Conservation (phyloP, 2,113 vertebrate species). For the Mobula hypostoma region DNA sequence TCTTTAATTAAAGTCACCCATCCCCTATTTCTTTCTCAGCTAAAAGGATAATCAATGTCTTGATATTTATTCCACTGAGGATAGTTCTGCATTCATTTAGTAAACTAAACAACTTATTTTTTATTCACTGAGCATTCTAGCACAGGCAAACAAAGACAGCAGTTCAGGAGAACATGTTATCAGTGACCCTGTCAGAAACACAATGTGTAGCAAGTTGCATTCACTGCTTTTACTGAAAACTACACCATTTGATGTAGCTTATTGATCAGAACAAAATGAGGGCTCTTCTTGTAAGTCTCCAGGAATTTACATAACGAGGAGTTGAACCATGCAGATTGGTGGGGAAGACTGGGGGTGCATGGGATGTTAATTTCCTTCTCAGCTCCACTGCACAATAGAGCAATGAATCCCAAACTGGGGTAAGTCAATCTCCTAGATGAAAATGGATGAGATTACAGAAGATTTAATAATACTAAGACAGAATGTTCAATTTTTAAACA, state of each 20-base stretch:
- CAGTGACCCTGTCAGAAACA: neutral
- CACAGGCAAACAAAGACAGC: neutral
- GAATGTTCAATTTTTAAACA: too few species aligned
- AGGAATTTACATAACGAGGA: neutral
- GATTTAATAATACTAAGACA: too few species aligned
- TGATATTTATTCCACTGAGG: neutral
- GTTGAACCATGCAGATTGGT: neutral
- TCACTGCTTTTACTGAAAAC: neutral
- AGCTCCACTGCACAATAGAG: too few species aligned
- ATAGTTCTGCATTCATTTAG: neutral
- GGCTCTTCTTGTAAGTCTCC: neutral
- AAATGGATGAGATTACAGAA: too few species aligned
- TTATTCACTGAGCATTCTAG: constrained; percentile 1
- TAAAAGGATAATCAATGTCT: constrained; percentile 2
- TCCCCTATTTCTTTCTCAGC: neutral
- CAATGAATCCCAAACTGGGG: too few species aligned
- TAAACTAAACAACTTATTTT: constrained; percentile 4
- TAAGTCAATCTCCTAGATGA: too few species aligned
- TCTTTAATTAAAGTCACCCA: constrained; percentile 15
- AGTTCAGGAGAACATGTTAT: constrained; percentile 11
- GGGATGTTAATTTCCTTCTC: too few species aligned
- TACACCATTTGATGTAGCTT: neutral
- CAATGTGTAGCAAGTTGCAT: neutral
- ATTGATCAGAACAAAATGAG: neutral
- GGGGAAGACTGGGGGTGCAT: too few species aligned